A percentile compares a stretch with the other conserved stretches of the same genome.
Evolutionary conservation across 2,113 vertebrate genomes (phyloP).

Genomic region (Eurystomus gularis): DNA sequence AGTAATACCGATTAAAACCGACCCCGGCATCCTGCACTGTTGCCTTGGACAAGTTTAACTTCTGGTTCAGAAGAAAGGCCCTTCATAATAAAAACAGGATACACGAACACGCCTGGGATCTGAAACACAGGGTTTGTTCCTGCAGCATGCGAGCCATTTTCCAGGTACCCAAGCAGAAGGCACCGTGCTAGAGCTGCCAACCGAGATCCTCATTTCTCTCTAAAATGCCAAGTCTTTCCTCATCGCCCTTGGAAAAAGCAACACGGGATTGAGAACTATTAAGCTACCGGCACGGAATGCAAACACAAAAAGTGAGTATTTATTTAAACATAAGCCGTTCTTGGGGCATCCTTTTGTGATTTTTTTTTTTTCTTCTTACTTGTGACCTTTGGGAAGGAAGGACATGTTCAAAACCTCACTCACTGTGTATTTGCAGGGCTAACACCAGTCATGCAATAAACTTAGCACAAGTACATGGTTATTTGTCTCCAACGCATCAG

Average conservation of each 20-base stretch:
- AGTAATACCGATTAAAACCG: not conserved
- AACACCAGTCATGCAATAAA: not conserved
- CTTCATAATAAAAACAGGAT: not conserved
- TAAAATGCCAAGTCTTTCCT: not conserved
- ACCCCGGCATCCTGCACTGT: not conserved
- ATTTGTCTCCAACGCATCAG: not conserved
- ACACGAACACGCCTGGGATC: fast-evolving
- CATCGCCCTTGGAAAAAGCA: not conserved
- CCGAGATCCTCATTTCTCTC: not conserved
- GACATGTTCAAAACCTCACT: not conserved
- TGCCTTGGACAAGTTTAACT: not conserved
- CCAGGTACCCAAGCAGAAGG: not conserved
- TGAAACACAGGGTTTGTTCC: not conserved
- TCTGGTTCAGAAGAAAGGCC: not conserved
- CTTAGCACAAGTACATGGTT: fast-evolving
- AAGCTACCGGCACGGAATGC: fast-evolving
- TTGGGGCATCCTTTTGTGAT: not conserved
- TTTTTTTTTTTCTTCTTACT: not conserved
- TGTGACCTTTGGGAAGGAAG: not conserved
- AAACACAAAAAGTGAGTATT: not conserved
- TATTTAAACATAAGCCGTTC: not conserved
- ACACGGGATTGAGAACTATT: not conserved
- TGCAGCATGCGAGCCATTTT: not conserved
- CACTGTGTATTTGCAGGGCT: not conserved
- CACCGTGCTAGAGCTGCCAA: not conserved